A percentile compares a stretch with the other conserved stretches of the same genome.
Evolutionary conservation across 2,888 invertebrate genomes (phyloP).

Genomic region (Trachelus iudaicus): DNA sequence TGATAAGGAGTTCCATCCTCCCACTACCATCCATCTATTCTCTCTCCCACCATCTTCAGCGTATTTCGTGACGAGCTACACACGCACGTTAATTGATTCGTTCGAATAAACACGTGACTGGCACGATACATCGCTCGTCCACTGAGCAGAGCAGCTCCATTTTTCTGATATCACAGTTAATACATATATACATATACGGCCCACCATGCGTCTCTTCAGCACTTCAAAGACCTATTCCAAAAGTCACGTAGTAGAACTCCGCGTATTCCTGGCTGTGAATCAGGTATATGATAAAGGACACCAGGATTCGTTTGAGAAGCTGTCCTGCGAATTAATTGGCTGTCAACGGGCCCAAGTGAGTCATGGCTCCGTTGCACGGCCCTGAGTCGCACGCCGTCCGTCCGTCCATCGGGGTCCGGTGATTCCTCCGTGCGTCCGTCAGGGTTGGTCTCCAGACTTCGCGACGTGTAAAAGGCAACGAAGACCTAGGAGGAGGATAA

Average conservation of each 20-base stretch:
- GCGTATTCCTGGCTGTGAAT: neutral
- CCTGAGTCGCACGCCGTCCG: conserved; percentile 28
- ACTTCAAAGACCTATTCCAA: neutral
- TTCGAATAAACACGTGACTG: neutral
- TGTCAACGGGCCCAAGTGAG: conserved; percentile 29
- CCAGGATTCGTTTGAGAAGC: neutral
- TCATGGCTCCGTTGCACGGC: conserved; percentile 19
- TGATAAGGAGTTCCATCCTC: neutral
- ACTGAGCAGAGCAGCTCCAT: neutral
- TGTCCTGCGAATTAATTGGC: conserved; percentile 36
- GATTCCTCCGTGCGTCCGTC: neutral
- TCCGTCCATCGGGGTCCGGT: conserved; percentile 1
- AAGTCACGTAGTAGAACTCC: neutral
- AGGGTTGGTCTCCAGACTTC: conserved; percentile 3
- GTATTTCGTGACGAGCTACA: neutral
- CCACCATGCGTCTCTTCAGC: neutral
- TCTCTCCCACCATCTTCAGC: neutral
- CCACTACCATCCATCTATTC: neutral
- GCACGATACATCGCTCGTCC: neutral
- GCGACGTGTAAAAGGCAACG: neutral
- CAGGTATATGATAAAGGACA: neutral
- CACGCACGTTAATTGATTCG: neutral
- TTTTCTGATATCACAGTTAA: neutral
- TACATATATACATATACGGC: neutral
- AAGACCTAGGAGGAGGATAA: conserved; percentile 10